Evolutionary conservation across 2,113 vertebrate genomes (phyloP).

Genomic region (Odobenus rosmarus): DNA sequence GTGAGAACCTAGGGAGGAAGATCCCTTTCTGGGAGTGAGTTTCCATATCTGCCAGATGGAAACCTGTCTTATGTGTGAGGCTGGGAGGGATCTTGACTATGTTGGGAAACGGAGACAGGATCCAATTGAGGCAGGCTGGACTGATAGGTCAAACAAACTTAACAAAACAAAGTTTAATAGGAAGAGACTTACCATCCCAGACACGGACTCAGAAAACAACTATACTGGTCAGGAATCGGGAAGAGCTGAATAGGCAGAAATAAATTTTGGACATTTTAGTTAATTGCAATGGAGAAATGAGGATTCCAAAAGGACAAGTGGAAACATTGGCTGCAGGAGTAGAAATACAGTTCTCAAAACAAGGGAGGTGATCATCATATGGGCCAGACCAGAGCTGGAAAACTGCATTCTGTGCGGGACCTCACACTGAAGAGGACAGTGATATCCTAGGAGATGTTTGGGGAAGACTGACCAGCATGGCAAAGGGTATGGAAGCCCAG

Average conservation of each 20-base stretch:
- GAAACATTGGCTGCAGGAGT: background rate
- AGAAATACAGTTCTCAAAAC: background rate
- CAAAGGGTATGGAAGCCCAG: background rate
- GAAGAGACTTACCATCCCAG: conserved; percentile 4
- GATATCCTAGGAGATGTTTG: background rate
- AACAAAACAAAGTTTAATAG: background rate
- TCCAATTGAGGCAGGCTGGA: background rate
- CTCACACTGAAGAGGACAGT: background rate
- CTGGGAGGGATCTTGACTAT: background rate
- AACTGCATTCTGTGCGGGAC: background rate
- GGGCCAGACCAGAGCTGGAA: background rate
- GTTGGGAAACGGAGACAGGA: conserved; percentile 9
- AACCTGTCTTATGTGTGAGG: background rate
- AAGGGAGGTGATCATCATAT: background rate
- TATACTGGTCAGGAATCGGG: background rate
- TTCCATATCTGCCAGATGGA: conserved; percentile 19
- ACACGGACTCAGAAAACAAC: background rate
- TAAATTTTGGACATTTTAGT: background rate
- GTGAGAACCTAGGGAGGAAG: background rate
- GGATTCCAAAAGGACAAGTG: background rate
- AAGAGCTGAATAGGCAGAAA: background rate
- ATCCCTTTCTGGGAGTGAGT: background rate
- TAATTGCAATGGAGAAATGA: background rate
- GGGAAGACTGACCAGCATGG: background rate
- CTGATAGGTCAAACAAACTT: background rate